Evolutionary conservation across 2,113 vertebrate species (phyloP).

Genomic region (Benitochromis conjunctus): DNA sequence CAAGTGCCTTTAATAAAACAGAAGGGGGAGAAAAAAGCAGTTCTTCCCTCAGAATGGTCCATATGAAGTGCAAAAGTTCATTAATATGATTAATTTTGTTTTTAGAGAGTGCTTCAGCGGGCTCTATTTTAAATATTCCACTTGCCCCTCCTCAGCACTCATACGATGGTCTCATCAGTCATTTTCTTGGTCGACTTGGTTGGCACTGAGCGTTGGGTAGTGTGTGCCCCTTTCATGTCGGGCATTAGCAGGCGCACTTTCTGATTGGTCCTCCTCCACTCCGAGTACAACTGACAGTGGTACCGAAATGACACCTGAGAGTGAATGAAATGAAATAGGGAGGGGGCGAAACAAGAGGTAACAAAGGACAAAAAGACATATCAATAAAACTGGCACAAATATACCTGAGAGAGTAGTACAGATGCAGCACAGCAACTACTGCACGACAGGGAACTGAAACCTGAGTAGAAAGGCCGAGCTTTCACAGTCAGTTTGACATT

Average conservation of each 20-base stretch:
- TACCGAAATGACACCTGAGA: conserved; percentile 91
- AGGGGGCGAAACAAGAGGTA: background rate
- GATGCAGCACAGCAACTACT: background rate
- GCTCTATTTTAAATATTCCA: conserved; percentile 47
- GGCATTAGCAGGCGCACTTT: conserved; percentile 85
- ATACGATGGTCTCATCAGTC: conserved; percentile 87
- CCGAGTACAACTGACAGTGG: conserved; percentile 92
- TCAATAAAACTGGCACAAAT: conserved; percentile 4
- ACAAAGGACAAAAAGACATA: background rate
- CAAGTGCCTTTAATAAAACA: conserved; percentile 61
- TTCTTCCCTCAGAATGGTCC: conserved; percentile 55
- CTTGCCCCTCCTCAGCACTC: conserved; percentile 55
- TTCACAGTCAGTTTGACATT: background rate
- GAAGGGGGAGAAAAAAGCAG: conserved; percentile 8
- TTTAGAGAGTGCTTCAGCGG: conserved; percentile 47
- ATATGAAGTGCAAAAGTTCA: conserved; percentile 69
- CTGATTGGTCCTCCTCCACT: conserved; percentile 94
- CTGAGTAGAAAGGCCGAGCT: background rate
- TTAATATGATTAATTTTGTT: conserved; percentile 48
- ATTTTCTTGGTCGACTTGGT: conserved; percentile 84
- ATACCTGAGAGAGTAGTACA: conserved; percentile 13
- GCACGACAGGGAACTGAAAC: background rate
- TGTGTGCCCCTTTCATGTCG: conserved; percentile 70
- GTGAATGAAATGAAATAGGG: background rate
- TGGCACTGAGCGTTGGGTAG: conserved; percentile 75